These are phyloP conservation scores for Zoanthus sansibaricus DNA, from an alignment of 92 coral and sea anemone species.

Conservation along the genomic window DNA sequence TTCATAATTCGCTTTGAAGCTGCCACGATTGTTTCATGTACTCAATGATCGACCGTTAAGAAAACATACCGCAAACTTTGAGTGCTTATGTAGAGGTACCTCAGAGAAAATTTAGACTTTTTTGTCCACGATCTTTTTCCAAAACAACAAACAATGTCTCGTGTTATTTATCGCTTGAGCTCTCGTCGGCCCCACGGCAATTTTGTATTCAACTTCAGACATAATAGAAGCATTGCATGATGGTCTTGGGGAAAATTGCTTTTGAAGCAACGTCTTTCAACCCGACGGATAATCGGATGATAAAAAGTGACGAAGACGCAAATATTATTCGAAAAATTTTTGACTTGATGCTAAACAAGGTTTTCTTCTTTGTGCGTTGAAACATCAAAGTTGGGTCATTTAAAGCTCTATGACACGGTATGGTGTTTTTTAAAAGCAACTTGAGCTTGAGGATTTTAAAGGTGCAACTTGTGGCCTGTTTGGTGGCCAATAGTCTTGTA, in stretches of 20 bases:
- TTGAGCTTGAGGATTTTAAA: constrained; percentile 11
- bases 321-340: not conserved
- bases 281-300: not conserved
- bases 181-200: not conserved
- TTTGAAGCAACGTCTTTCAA: not conserved
- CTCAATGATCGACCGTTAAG: no score
- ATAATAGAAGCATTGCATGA: constrained; percentile 26
- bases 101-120: not conserved
- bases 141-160: not conserved
- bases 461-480: constrained; percentile 29
- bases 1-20: no score
- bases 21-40: no score
- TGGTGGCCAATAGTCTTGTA: not conserved
- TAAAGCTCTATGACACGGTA: not conserved
- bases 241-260: not conserved
- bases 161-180: not conserved
- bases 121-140: not conserved
- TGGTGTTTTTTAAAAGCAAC: constrained; percentile 19
- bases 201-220: not conserved
- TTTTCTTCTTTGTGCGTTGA: not conserved
- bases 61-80: not conserved
- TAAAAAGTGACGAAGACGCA: not conserved
- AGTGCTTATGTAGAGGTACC: not conserved
- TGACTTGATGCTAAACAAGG: not conserved
- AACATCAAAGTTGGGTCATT: not conserved